Base-by-base conservation (phyloP, 2,888 invertebrate species). In the Lampropteryx suffumata region DNA sequence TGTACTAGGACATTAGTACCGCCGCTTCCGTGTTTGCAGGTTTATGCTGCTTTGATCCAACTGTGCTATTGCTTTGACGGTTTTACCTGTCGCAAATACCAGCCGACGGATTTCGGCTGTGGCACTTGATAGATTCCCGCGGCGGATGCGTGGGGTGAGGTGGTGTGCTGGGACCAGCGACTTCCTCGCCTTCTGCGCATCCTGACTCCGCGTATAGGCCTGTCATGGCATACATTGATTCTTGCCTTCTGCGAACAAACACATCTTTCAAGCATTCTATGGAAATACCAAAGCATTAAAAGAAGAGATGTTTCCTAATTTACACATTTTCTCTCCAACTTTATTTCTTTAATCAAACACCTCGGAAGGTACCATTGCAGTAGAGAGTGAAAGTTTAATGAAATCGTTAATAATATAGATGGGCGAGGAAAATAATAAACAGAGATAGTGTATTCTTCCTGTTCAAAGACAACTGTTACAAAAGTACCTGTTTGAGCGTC, bases 211-310 rank as follows among this genome's bases (percentile, higher is more conserved):
- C 94, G 79, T 96, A 96, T 51, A 96, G 90, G 24, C 96, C 96
- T 34, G 96, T 96, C 95, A 96, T 95, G 63, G 96, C 95, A 82
- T 96, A 96, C 95, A 96, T 96, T 71, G 96, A 96, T 83, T 96
- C 96, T 92, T 96, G 96, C 82, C 95, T 93, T 76, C 95, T 93
- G 27, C 65, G 56, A 58, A n/a, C 43, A 51, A n/a, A 29, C 1
- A 26, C 17, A 17, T n/a, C n/a, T n/a, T n/a, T 36, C 26, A 8
- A 21, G 28, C n/a, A 7, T 28, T 28, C 9, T 8, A 9, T 27
- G 4, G 7, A 8, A 27, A 27, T 9, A 27, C 27, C 27, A 27
- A 27, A 27, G 27, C 26, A 26, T 26, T 26, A 4, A 26, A 35
- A n/a, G n/a, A n/a, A n/a, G n/a, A n/a, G n/a, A n/a, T n/a, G n/a